Percentiles rank a stretch among this genome's conserved stretches.
These are phyloP conservation scores for Bactericera cockerelli DNA, from an alignment of 1,140 invertebrate genomes.

Conservation along the genomic window DNA sequence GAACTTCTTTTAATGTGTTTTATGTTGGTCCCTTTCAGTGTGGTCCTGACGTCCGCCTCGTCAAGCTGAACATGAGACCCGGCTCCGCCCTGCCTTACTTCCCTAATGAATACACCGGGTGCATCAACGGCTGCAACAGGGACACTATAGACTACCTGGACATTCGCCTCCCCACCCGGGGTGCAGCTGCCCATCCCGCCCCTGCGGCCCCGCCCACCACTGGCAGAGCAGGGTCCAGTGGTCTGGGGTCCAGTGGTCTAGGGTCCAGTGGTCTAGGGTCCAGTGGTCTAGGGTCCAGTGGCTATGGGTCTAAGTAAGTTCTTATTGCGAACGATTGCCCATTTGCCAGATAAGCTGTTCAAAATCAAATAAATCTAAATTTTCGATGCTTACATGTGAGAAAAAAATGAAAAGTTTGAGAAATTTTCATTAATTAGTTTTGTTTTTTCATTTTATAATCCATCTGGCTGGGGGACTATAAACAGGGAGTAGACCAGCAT, in stretches of 20 bases:
- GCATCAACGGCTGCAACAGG: conserved; percentile 67
- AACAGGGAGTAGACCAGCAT: too few relatives aligned
- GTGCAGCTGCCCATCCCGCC: not conserved
- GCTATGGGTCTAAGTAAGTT: not conserved
- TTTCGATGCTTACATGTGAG: too few relatives aligned
- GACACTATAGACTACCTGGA: conserved; percentile 47
- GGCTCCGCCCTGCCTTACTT: conserved; percentile 39
- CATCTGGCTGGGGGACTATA: too few relatives aligned
- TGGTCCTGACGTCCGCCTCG: conserved; percentile 44
- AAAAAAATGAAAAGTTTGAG: too few relatives aligned
- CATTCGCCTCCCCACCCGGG: conserved; percentile 11
- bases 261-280: not conserved
- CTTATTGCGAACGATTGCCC: too few relatives aligned
- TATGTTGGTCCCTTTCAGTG: conserved; percentile 53
- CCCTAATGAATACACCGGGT: conserved; percentile 42
- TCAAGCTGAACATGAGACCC: conserved; percentile 59
- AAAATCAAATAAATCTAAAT: too few relatives aligned
- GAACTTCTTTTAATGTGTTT: too few relatives aligned
- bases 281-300: not conserved
- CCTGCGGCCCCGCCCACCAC: not conserved
- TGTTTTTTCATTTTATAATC: too few relatives aligned
- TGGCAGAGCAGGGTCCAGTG: conserved; percentile 15
- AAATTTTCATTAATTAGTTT: too few relatives aligned
- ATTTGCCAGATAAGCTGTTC: too few relatives aligned
- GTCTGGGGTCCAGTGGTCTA: not conserved